Evolutionary conservation across 2,888 invertebrate genomes (phyloP).

Genomic region (Polyommatus icarus): DNA sequence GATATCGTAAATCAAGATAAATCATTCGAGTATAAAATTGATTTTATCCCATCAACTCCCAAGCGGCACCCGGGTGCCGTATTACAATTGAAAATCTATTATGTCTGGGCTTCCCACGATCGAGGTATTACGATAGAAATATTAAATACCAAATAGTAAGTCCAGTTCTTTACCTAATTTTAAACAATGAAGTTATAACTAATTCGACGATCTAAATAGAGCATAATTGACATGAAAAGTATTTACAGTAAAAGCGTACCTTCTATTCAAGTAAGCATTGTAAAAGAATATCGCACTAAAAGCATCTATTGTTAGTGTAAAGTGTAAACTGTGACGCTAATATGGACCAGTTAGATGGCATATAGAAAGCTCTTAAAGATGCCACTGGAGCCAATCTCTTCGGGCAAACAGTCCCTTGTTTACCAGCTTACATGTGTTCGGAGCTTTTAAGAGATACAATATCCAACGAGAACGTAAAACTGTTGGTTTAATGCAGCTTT

Average conservation of each 20-base stretch:
- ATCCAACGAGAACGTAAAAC: conserved; percentile 36
- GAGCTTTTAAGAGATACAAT: conserved; percentile 42
- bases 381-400: conserved; percentile 40
- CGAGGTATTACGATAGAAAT: too few relatives aligned
- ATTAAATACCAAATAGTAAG: too few relatives aligned
- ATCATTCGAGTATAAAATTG: background rate
- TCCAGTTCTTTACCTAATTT: background rate
- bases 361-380: conserved; percentile 28
- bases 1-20: background rate
- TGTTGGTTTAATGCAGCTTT: conserved; percentile 22
- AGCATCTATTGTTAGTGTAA: conserved; percentile 9
- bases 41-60: background rate
- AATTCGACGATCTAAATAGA: too few relatives aligned
- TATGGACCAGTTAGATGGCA: conserved; percentile 18
- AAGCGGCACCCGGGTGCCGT: too few relatives aligned
- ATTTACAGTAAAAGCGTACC: background rate
- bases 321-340: conserved; percentile 22
- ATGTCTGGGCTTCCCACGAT: too few relatives aligned
- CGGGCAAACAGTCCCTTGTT: conserved; percentile 42
- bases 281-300: conserved; percentile 23
- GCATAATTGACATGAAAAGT: background rate
- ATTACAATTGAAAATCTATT: too few relatives aligned
- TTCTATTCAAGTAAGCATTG: background rate
- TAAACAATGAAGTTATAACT: too few relatives aligned
- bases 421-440: conserved; percentile 38